Conservation (phyloP, 30 jellyfish, hydroid and myxozoan species). For the Rhopilema esculentum region DNA sequence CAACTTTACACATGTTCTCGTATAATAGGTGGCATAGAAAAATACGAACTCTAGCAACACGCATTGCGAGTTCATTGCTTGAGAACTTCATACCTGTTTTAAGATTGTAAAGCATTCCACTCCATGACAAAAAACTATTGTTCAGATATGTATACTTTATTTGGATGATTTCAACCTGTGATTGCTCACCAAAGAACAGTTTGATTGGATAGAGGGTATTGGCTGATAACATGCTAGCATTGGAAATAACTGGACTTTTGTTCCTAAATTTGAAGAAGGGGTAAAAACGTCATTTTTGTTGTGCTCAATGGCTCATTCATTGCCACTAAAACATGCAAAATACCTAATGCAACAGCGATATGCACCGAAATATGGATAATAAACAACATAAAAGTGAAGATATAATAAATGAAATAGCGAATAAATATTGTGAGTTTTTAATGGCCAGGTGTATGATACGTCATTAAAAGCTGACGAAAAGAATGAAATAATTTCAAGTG, state of each 20-base stretch:
- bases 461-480: too few relatives aligned
- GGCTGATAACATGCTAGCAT: background rate
- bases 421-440: too few relatives aligned
- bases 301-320: too few relatives aligned
- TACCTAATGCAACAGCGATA: too few relatives aligned
- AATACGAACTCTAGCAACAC: background rate
- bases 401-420: too few relatives aligned
- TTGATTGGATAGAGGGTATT: background rate
- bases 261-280: background rate
- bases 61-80: background rate
- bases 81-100: background rate
- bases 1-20: background rate
- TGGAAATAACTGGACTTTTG: background rate
- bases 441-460: too few relatives aligned
- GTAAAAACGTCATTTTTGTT: too few relatives aligned
- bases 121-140: background rate
- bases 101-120: background rate
- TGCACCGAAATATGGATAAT: too few relatives aligned
- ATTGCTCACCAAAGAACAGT: background rate
- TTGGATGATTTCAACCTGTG: background rate
- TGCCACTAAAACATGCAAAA: too few relatives aligned
- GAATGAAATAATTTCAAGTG: too few relatives aligned
- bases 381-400: too few relatives aligned
- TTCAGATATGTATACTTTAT: background rate
- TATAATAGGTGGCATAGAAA: too few relatives aligned